phyloP scores from a whole-genome alignment of 2,113 vertebrate species.

The Notiomystis cincta region DNA sequence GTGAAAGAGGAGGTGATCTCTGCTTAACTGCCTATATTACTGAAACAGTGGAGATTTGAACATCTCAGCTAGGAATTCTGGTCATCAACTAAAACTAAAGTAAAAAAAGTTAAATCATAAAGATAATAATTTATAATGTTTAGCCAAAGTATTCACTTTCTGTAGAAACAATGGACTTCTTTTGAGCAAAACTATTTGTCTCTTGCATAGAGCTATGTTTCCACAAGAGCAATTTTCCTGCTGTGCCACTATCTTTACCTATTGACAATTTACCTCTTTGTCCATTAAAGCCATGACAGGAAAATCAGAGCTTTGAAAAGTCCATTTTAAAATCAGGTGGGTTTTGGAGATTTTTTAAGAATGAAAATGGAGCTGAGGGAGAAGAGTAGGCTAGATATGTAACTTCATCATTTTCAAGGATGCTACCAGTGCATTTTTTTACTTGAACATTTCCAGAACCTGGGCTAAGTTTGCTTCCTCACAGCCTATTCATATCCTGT shows the following conservation, averaged over 20 bases:
- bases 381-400: background rate
- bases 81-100: background rate
- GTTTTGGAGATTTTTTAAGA: background rate
- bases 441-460: background rate
- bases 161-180: background rate
- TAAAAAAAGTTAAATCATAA: background rate
- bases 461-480: background rate
- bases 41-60: background rate
- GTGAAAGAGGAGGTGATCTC: background rate
- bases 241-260: background rate
- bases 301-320: background rate
- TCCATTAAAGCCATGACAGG: background rate
- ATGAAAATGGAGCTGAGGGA: background rate
- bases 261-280: background rate
- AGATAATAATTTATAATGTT: background rate
- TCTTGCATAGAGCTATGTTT: background rate
- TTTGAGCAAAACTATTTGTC: background rate
- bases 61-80: background rate
- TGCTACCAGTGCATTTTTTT: background rate
- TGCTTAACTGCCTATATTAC: background rate
- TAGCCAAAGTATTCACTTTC: background rate
- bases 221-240: background rate
- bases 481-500: slow-evolving; percentile 6
- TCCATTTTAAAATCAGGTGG: background rate
- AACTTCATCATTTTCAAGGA: background rate